Conservation (phyloP, 2,797 vertebrate genomes). For the Nannoperca obscura region DNA sequence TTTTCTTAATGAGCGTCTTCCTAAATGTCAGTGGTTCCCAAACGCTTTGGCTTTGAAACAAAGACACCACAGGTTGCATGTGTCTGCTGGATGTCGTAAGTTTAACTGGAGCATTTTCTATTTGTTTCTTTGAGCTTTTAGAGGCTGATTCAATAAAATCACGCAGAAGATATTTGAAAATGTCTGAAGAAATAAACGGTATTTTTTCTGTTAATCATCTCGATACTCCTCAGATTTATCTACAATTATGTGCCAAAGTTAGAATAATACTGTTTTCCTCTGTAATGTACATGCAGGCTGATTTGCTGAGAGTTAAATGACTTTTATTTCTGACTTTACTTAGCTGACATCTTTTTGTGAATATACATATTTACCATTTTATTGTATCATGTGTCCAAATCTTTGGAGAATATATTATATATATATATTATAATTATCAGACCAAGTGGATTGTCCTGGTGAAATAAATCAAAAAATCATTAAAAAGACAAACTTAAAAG, state of each 20-base stretch:
- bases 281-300: not conserved
- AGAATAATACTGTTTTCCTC: not conserved
- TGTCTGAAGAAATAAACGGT: not conserved
- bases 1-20: constrained; percentile 5
- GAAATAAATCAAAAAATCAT: not conserved
- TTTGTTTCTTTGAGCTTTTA: not conserved
- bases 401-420: not conserved
- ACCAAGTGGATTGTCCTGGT: not conserved
- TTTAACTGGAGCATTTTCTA: not conserved
- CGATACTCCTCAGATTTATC: not conserved
- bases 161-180: not conserved
- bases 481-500: too few species aligned
- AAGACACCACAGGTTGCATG: not conserved
- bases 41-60: not conserved
- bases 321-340: not conserved
- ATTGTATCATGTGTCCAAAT: not conserved
- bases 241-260: not conserved
- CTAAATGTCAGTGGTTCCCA: not conserved
- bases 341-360: not conserved
- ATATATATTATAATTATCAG: not conserved
- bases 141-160: not conserved
- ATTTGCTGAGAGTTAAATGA: not conserved
- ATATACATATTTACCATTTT: not conserved
- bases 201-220: not conserved
- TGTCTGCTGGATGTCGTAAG: not conserved